These are phyloP conservation scores for Bryconaethiops microstoma DNA, from an alignment of 2,797 vertebrate genomes.

Conservation along the genomic window DNA sequence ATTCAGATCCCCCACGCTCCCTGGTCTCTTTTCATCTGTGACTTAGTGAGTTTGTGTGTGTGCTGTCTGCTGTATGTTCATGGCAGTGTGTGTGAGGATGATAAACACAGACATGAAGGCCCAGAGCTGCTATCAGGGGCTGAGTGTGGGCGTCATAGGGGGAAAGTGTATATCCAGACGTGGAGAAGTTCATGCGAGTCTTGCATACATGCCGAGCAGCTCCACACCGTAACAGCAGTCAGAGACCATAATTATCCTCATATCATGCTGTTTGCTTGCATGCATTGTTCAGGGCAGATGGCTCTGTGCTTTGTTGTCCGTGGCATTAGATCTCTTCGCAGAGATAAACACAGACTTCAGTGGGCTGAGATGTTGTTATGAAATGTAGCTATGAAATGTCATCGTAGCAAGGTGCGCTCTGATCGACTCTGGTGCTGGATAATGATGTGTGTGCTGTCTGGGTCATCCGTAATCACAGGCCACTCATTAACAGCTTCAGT, in stretches of 20 bases:
- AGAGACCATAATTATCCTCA: conserved; percentile 19
- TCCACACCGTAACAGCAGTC: conserved; percentile 14
- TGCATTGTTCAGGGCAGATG: conserved; percentile 2
- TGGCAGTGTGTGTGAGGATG: conserved; percentile 6
- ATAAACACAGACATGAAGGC: conserved; percentile 24
- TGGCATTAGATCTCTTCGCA: conserved; percentile 3
- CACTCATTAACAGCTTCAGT: conserved; percentile 6
- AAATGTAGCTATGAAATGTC: neutral
- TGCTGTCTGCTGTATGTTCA: neutral
- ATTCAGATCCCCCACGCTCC: neutral
- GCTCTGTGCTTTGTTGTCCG: conserved; percentile 2
- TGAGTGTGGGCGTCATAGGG: conserved; percentile 6
- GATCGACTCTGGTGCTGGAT: neutral
- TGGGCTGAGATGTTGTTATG: conserved; percentile 34
- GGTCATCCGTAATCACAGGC: conserved; percentile 14
- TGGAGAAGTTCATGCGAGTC: conserved; percentile 17
- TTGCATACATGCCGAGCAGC: neutral
- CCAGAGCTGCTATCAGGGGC: conserved; percentile 20
- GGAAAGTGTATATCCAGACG: conserved; percentile 37
- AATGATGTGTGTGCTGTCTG: neutral
- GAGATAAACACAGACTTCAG: conserved; percentile 21
- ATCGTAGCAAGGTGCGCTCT: neutral
- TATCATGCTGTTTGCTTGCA: conserved; percentile 28
- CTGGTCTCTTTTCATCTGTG: neutral
- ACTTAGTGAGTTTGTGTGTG: neutral